Percentiles rank a stretch among this genome's conserved stretches.
Conservation (phyloP, 2,888 invertebrate genomes). For the Syrista parreyssii region DNA sequence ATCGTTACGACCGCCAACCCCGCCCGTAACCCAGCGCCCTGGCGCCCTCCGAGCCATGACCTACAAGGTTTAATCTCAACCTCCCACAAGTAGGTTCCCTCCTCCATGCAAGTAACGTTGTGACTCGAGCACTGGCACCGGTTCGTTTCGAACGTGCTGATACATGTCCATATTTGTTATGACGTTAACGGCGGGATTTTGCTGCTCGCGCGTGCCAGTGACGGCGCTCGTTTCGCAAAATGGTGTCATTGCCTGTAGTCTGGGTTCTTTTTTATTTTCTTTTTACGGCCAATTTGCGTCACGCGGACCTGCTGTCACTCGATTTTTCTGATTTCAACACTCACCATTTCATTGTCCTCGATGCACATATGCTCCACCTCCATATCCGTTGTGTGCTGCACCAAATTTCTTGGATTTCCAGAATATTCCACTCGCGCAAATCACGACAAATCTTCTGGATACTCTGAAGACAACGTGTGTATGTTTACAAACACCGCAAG, state of each 20-base stretch:
- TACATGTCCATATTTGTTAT: not conserved
- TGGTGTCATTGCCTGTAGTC: slow-evolving; percentile 26
- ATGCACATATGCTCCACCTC: slow-evolving; percentile 57
- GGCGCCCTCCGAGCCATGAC: not conserved
- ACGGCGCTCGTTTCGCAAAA: slow-evolving; percentile 16
- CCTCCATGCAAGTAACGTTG: not conserved
- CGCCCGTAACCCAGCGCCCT: not conserved
- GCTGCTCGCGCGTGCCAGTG: not conserved
- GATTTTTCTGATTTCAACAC: slow-evolving; percentile 24
- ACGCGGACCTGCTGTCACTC: slow-evolving; percentile 20
- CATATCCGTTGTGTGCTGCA: slow-evolving; percentile 32
- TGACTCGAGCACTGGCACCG: not conserved
- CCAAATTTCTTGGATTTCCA: not conserved
- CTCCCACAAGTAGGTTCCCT: not conserved
- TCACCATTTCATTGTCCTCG: slow-evolving; percentile 59
- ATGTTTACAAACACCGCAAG: slow-evolving; percentile 85
- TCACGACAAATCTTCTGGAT: slow-evolving; percentile 16
- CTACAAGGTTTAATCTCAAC: not conserved
- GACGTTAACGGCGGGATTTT: not conserved
- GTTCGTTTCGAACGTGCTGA: not conserved
- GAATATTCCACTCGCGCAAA: not conserved
- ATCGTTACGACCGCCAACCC: not conserved
- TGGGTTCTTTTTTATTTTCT: slow-evolving; percentile 16
- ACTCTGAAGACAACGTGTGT: slow-evolving; percentile 70
- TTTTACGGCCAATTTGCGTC: slow-evolving; percentile 21